Conservation (phyloP, 2,113 vertebrate genomes). For the Motacilla alba region DNA sequence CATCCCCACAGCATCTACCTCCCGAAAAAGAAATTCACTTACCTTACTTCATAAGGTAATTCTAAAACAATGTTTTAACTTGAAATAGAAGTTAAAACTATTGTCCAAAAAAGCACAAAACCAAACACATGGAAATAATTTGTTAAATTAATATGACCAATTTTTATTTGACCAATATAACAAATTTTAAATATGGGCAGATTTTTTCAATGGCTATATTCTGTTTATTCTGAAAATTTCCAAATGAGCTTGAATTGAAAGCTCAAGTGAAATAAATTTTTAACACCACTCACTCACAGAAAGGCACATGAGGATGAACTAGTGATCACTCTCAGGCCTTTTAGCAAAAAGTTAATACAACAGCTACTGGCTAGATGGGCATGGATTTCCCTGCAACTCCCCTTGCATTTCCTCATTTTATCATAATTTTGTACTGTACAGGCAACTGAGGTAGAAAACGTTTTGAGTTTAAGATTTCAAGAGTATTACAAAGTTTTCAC, state of each 20-base stretch:
- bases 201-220: background rate
- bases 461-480: background rate
- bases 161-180: background rate
- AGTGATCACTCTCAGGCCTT: background rate
- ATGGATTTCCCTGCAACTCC: background rate
- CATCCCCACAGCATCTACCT: background rate
- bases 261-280: background rate
- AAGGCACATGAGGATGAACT: background rate
- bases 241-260: background rate
- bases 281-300: background rate
- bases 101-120: background rate
- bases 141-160: background rate
- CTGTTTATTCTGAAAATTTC: background rate
- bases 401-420: background rate
- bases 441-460: background rate
- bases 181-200: background rate
- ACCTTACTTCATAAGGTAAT: background rate
- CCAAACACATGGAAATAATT: background rate
- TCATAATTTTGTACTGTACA: background rate
- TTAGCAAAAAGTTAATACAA: background rate
- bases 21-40: background rate
- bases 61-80: background rate
- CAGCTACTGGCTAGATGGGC: background rate
- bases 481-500: background rate
- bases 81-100: background rate